Evolutionary conservation across 2,888 invertebrate species (phyloP), one percentile per base, ranked within the genome.

Genomic region (Aphodius sticticus): DNA sequence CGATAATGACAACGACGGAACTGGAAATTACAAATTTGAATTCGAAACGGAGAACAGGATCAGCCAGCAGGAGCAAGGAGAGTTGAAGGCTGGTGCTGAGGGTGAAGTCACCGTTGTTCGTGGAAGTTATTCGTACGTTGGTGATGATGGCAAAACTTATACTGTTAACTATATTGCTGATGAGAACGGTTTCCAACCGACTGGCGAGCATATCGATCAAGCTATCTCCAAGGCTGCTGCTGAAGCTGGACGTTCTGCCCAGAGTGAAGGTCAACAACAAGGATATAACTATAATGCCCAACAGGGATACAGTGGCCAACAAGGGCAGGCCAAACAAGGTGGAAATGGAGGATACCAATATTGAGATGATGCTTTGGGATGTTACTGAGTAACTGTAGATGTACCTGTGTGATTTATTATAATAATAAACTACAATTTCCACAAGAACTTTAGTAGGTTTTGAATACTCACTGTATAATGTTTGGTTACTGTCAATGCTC

Each of bases 41-140:
- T 91, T 86, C 82, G 90, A 90, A 81, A 85, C 88, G 15, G 89
- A 87, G 72, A 91, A 91, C 81, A 91, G 91, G 0, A 89, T 90
- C 0, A 90, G 91, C 0, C 87, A 91, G 7, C 86, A 89, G 6
- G 91, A 91, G 82, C 0, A 83, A 0, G 91, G 86, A 0, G 71
- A 76, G 38, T 79, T 91, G 76, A 87, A 87, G 83, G 89, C 91
- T 84, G 77, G 79, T 3, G 91, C 90, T 4, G 79, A 88, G 6
- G 90, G 90, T 4, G 86, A 88, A 82, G 89, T 86, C 14, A 3
- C 89, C 0, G 86, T 84, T 0, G 90, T 91, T 80, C 87, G 87
- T 5, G 92, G 92, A 6, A 90, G 90, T 83, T 91, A 90, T 79
- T 89, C 90, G 0, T 92, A 91, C 84, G 86, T 89, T 81, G 91